phyloP scores from a whole-genome alignment of 2,113 vertebrate genomes.

The Thermophis baileyi region DNA sequence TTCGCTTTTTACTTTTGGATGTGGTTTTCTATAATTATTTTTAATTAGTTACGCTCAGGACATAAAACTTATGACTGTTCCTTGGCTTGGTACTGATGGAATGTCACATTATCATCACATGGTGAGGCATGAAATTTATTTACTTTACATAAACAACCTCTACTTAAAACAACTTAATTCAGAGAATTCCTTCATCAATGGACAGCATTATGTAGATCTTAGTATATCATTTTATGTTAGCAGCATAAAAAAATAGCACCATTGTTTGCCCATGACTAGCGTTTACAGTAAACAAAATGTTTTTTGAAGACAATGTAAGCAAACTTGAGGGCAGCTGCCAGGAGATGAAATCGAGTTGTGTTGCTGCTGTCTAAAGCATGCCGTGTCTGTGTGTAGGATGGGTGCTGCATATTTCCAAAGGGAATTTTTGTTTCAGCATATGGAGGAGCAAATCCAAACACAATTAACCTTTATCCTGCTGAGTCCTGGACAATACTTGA shows the following conservation, averaged over 20 bases:
- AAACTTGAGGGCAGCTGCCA: conserved; percentile 70
- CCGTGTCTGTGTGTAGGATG: conserved; percentile 63
- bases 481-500: conserved; percentile 28
- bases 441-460: conserved; percentile 11
- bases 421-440: conserved; percentile 29
- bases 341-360: conserved; percentile 69
- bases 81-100: conserved; percentile 73
- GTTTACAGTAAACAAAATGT: conserved; percentile 91
- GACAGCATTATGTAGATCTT: conserved; percentile 63
- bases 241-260: conserved; percentile 70
- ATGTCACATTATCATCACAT: conserved; percentile 97
- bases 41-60: conserved; percentile 86
- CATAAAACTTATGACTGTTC: conserved; percentile 75
- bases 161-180: conserved; percentile 81
- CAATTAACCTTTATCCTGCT: conserved; percentile 45
- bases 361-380: conserved; percentile 58
- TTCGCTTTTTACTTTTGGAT: conserved; percentile 72
- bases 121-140: conserved; percentile 89
- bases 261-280: conserved; percentile 74
- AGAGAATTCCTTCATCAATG: conserved; percentile 73
- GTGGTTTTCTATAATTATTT: conserved; percentile 87
- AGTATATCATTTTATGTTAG: conserved; percentile 64
- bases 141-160: conserved; percentile 78
- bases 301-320: conserved; percentile 80
- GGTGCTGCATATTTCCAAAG: conserved; percentile 44